Evolutionary conservation across 2,113 vertebrate species (phyloP), one percentile per base, ranked within the genome.

Genomic region (Psittacula cyanocephala): DNA sequence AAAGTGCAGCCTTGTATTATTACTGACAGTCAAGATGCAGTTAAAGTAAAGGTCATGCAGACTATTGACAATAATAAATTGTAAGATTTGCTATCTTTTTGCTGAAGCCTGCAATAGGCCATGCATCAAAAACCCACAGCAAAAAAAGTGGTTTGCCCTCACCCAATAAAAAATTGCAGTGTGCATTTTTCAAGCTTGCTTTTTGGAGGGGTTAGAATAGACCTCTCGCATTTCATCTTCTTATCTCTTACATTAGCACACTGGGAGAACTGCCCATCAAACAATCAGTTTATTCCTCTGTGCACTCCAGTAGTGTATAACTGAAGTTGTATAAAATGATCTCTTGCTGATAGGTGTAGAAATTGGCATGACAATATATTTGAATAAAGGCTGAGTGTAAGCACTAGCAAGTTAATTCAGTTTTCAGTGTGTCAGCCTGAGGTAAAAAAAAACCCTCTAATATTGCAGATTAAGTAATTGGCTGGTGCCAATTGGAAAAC

Each of bases 31-130:
- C 64, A 53, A 96, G 97, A 98, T 97, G 97, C 97, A 96, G 97
- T 98, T 98, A 98, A 98, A 97, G 96, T 97, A 98, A 98, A 98
- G 98, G 98, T 98, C 97, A 97, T 80, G 91, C 96, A 97, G 96
- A 89, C 97, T 97, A 98, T 97, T 98, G 98, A 97, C 98, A 97
- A 98, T 97, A 98, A 98, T 98, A 98, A 98, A 98, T 98, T 98
- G 97, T 93, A 96, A 97, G 96, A 97, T 98, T 97, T 98, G 96
- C 94, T 98, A 94, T 98, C 98, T 98, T 98, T 98, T 97, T 96
- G 94, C 97, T 97, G 96, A 96, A 90, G 79, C 93, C 90, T 91
- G 86, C 4, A 80, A 90, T 83, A 88, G 96, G 92, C 93, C 87
- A 96, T 98, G 97, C 95, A 98, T 98, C 95, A 96, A 96, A 97